A percentile compares a stretch with the other conserved stretches of the same genome.
Conservation (phyloP, 2,888 invertebrate species). For the Drosophila stalkeri region DNA sequence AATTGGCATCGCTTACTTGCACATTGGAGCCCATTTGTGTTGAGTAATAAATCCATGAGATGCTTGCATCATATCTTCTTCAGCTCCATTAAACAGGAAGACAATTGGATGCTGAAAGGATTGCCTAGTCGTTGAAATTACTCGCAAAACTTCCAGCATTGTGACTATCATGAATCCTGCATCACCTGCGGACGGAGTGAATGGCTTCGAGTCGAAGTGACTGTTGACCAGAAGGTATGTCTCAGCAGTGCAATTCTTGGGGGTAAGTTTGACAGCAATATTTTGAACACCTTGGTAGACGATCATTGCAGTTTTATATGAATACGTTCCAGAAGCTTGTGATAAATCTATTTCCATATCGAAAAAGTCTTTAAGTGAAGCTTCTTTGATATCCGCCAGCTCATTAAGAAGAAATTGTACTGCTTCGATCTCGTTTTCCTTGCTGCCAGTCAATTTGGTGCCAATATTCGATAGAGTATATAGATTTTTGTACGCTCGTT, state of each 20-base stretch:
- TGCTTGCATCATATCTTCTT: conserved; percentile 88
- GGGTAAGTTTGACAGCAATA: conserved; percentile 78
- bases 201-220: conserved; percentile 96
- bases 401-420: conserved; percentile 85
- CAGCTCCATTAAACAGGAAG: conserved; percentile 89
- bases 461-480: conserved; percentile 34
- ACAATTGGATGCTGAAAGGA: conserved; percentile 87
- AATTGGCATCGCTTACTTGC: conserved; percentile 80
- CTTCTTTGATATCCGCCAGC: conserved; percentile 61
- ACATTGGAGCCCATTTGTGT: conserved; percentile 92
- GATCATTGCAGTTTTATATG: conserved; percentile 61
- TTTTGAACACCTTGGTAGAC: conserved; percentile 83
- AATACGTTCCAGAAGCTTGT: conserved; percentile 73
- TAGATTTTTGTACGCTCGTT: conserved; percentile 36
- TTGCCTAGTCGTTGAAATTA: conserved; percentile 82
- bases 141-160: conserved; percentile 87
- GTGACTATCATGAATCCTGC: conserved; percentile 88
- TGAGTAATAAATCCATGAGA: conserved; percentile 89
- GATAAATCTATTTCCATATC: conserved; percentile 80
- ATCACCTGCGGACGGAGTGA: conserved; percentile 89
- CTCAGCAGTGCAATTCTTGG: conserved; percentile 67
- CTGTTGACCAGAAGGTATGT: conserved; percentile 90
- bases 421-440: conserved; percentile 89
- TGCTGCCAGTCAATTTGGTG: conserved; percentile 87
- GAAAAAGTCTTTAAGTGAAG: conserved; percentile 69